A percentile compares a stretch with the other conserved stretches of the same genome.
These are phyloP conservation scores for Gouania willdenowi DNA, from an alignment of 2,797 vertebrate genomes.

Conservation along the genomic window DNA sequence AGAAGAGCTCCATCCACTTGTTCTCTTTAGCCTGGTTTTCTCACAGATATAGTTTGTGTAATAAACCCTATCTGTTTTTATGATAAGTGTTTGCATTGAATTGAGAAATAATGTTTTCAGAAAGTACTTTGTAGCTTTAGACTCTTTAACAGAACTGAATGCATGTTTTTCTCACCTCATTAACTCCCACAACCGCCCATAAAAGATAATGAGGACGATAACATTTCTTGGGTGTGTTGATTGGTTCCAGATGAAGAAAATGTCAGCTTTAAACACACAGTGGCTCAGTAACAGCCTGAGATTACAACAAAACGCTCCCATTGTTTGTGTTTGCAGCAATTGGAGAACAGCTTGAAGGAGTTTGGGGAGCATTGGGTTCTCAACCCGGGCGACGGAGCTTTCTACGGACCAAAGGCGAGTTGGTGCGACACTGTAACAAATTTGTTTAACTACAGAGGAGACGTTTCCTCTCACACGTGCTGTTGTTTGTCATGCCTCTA, in stretches of 20 bases:
- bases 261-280: slow-evolving; percentile 23
- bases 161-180: slow-evolving; percentile 36
- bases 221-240: slow-evolving; percentile 41
- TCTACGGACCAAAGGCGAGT: slow-evolving; percentile 96
- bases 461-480: slow-evolving; percentile 1
- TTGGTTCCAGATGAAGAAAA: slow-evolving; percentile 45
- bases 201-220: slow-evolving; percentile 41
- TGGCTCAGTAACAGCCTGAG: slow-evolving; percentile 32
- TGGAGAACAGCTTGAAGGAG: slow-evolving; percentile 93
- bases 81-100: slow-evolving; percentile 30
- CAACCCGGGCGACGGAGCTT: slow-evolving; percentile 95
- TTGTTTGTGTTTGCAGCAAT: slow-evolving; percentile 88
- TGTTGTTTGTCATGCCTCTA: slow-evolving; percentile 5
- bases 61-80: background rate
- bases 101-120: too few species aligned
- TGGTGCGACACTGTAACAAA: background rate
- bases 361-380: slow-evolving; percentile 95
- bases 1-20: too few species aligned
- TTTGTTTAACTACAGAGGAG: slow-evolving; percentile 2
- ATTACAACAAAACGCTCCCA: slow-evolving; percentile 11
- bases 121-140: too few species aligned
- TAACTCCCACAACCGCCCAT: slow-evolving; percentile 40
- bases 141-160: slow-evolving; percentile 20
- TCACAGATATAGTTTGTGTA: too few species aligned
- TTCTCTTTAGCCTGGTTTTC: too few species aligned